These are phyloP conservation scores for Xiphophorus couchianus DNA, from an alignment of 2,113 vertebrate species.

Conservation along the genomic window DNA sequence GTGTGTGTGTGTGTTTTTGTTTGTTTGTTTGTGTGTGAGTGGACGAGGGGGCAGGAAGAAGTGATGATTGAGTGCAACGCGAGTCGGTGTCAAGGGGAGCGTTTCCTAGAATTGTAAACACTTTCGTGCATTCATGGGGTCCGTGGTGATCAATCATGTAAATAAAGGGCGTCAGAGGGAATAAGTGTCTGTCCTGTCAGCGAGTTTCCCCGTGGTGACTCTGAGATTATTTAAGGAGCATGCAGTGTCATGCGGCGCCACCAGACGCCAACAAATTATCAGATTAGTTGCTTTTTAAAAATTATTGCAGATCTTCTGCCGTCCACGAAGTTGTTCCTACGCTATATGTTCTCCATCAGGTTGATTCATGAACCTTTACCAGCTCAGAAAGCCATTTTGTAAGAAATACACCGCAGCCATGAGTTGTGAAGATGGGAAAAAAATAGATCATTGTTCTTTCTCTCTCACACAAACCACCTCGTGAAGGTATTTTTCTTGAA, in stretches of 20 bases:
- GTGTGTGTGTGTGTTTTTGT: constrained; percentile 18
- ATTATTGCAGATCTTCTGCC: background rate
- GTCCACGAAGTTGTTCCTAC: background rate
- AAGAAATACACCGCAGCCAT: background rate
- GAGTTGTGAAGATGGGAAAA: background rate
- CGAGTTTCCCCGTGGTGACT: background rate
- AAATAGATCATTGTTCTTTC: background rate
- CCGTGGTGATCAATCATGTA: background rate
- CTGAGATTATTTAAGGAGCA: background rate
- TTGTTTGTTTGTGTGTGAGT: constrained; percentile 3
- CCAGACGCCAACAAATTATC: background rate
- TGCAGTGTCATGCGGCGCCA: background rate
- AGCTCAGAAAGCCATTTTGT: background rate
- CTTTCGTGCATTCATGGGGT: background rate
- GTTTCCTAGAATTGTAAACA: constrained; percentile 6
- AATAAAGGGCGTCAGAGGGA: background rate
- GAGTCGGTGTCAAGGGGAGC: background rate
- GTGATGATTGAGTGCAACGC: background rate
- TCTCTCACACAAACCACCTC: too few relatives aligned
- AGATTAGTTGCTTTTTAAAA: background rate
- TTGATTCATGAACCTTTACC: background rate
- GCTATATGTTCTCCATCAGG: background rate
- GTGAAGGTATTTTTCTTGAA: too few relatives aligned
- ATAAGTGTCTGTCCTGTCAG: background rate
- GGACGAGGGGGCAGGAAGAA: background rate